Base-by-base conservation (phyloP, 2,888 invertebrate genomes). In the Parasteatoda lunata region DNA sequence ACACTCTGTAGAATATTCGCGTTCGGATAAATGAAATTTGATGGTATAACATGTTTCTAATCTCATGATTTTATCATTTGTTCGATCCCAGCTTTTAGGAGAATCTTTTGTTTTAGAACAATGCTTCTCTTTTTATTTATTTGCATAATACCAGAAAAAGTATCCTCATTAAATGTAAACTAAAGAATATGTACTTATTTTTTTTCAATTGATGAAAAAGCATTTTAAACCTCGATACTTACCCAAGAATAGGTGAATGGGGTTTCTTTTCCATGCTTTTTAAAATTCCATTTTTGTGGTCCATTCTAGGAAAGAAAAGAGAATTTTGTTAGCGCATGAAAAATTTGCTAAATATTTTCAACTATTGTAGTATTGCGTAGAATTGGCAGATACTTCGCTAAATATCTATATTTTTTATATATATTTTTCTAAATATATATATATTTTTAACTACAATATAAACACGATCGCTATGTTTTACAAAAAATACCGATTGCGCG, bases 191-290 rank as follows among this genome's bases (percentile, higher is more conserved):
- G 30, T 30, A 2, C 30, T 30, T 30, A 30, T 30, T 30, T 30
- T 30, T 30, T 30, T 30, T 2, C 30, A 2, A 30, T 2, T 30
- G 30, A 2, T 30, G 30, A 30, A 30, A 9, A 49, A 45, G 52
- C n/a, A 75, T 45, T 59, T 47, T 59, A 75, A 65, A 51, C 8
- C 13, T 65, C 5, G 9, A 4, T 71, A 87, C 83, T 72, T 84
- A 87, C 89, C 89, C 85, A 45, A 89, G 70, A 48, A 89, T 89
- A 6, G 89, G 89, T 4, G 89, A 89, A 66, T 89, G 89, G n/a
- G 80, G 87, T 64, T 79, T 85, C 64, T 85, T 85, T 65, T 85
- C 89, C 73, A 85, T 75, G 71, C 83, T 84, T 69, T 89, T 89
- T 8, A 89, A 73, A 45, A 89, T 89, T n/a, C 89, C 89, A n/a